These are phyloP conservation scores for Galemys pyrenaicus DNA, from an alignment of 2,113 vertebrate genomes.

Conservation along the genomic window DNA sequence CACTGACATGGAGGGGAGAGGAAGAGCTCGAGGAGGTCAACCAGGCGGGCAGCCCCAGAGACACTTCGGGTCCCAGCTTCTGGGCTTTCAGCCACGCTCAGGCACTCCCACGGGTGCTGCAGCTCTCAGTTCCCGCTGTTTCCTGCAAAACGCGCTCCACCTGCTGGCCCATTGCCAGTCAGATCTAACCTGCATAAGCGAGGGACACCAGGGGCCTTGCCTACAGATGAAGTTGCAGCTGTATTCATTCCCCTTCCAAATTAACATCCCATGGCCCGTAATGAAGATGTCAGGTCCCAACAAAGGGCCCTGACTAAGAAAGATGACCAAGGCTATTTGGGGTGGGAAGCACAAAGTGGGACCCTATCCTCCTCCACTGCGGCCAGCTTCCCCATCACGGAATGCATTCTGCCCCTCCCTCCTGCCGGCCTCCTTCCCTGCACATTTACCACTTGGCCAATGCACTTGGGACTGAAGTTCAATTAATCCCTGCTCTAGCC, in stretches of 20 bases:
- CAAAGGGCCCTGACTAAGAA: background rate
- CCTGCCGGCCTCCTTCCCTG: background rate
- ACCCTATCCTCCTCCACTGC: background rate
- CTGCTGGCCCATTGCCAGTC: slow-evolving; percentile 15
- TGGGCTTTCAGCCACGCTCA: background rate
- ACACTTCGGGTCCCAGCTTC: background rate
- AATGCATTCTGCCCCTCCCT: background rate
- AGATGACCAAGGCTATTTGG: background rate
- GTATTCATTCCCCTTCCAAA: slow-evolving; percentile 63
- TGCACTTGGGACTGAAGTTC: background rate
- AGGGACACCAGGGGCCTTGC: background rate
- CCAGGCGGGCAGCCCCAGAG: background rate
- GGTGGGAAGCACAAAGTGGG: background rate
- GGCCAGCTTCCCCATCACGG: background rate
- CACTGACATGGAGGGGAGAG: background rate
- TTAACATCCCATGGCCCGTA: slow-evolving; percentile 44
- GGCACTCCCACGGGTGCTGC: slow-evolving; percentile 46
- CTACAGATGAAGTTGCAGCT: slow-evolving; percentile 13
- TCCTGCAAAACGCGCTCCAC: background rate
- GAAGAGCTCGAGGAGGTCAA: background rate
- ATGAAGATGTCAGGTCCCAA: slow-evolving; percentile 61
- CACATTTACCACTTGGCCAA: background rate
- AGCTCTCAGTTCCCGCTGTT: slow-evolving; percentile 35
- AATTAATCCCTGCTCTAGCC: slow-evolving; percentile 52
- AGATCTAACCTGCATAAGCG: slow-evolving; percentile 17